These are phyloP conservation scores for Carassius gibelio DNA, from an alignment of 2,113 vertebrate genomes.

Conservation along the genomic window DNA sequence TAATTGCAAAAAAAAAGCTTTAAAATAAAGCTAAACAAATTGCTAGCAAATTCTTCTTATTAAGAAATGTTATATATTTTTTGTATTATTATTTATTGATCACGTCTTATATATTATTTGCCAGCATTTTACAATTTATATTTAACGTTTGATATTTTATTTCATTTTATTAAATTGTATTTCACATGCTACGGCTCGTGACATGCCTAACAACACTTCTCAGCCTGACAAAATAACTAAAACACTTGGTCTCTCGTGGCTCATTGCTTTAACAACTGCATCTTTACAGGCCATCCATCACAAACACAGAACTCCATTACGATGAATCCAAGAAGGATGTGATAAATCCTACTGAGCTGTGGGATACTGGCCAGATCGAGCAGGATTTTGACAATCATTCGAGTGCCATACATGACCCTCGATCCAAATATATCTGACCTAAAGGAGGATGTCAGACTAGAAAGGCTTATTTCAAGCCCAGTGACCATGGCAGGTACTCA, in stretches of 20 bases:
- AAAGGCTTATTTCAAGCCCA: slow-evolving; percentile 12
- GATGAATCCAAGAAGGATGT: not conserved
- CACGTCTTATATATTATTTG: not conserved
- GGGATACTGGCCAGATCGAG: not conserved
- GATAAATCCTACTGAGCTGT: not conserved
- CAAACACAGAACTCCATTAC: slow-evolving; percentile 10
- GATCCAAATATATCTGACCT: not conserved
- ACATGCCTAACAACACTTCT: not conserved
- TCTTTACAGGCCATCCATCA: not conserved
- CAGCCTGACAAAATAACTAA: not conserved
- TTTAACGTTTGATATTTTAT: not conserved
- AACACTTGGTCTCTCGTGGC: not conserved
- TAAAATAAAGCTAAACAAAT: too few relatives aligned
- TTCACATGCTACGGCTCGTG: not conserved
- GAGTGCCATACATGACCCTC: not conserved
- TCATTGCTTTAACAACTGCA: not conserved
- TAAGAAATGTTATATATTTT: not conserved
- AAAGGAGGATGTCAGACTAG: not conserved
- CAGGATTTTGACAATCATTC: not conserved
- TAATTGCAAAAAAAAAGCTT: too few relatives aligned
- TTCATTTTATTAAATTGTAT: not conserved
- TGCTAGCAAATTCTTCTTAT: not conserved
- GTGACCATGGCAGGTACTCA: slow-evolving; percentile 68
- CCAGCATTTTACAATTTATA: not conserved
- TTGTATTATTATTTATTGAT: not conserved